A percentile compares a stretch with the other conserved stretches of the same genome.
phyloP scores from a whole-genome alignment of 2,888 invertebrate species.

The Aphidoletes aphidimyza region DNA sequence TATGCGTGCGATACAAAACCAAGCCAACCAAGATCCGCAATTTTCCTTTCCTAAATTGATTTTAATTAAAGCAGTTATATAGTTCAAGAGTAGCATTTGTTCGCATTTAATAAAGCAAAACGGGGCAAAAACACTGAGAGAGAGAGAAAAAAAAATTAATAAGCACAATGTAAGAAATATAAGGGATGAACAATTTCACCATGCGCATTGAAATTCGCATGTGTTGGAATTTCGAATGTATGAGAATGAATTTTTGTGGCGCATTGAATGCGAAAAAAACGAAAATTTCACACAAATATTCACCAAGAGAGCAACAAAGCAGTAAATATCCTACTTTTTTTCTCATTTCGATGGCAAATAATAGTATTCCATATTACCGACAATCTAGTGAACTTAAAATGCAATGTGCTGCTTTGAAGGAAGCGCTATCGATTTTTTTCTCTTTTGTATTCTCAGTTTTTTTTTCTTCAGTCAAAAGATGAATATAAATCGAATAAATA shows the following conservation, averaged over 20 bases:
- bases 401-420: neutral
- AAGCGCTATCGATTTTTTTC: slow-evolving; percentile 10
- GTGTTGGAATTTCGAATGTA: neutral
- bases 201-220: neutral
- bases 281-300: too few relatives aligned
- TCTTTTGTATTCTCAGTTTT: too few relatives aligned
- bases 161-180: neutral
- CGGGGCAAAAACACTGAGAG: neutral
- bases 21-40: neutral
- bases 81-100: neutral
- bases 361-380: neutral
- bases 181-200: neutral
- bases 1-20: too few relatives aligned
- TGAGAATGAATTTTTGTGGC: too few relatives aligned
- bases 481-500: slow-evolving; percentile 36
- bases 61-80: slow-evolving; percentile 43
- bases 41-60: slow-evolving; percentile 11
- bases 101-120: neutral
- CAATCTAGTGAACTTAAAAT: neutral
- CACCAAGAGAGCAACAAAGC: too few relatives aligned
- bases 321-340: neutral
- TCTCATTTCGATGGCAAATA: neutral
- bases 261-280: too few relatives aligned
- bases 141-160: neutral
- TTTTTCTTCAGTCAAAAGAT: neutral